These are phyloP conservation scores for Nephrotoma appendiculata DNA, from an alignment of 2,888 invertebrate genomes.

Conservation along the genomic window DNA sequence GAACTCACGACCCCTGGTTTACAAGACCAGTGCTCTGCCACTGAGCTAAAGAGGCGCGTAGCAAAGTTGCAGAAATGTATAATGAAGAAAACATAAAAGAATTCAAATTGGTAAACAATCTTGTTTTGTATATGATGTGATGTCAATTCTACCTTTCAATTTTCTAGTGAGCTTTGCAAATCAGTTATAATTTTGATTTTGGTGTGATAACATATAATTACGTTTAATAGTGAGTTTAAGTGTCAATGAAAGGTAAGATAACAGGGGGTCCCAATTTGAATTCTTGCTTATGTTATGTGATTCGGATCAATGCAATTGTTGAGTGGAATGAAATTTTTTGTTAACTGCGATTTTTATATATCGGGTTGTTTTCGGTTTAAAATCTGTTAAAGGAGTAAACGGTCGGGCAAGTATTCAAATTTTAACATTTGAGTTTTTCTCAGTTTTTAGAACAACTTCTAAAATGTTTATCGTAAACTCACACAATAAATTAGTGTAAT, in stretches of 20 bases:
- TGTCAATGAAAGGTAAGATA: background rate
- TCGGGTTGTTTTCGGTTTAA: too few species aligned
- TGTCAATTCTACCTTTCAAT: background rate
- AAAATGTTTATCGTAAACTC: too few species aligned
- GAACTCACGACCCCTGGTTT: constrained; percentile 23
- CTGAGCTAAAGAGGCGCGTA: constrained; percentile 20
- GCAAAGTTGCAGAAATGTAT: background rate
- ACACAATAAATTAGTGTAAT: too few species aligned
- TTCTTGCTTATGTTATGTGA: too few species aligned
- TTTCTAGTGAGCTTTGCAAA: background rate
- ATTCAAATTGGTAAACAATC: background rate
- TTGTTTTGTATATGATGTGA: background rate
- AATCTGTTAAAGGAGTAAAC: too few species aligned
- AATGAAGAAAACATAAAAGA: background rate
- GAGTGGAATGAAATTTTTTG: too few species aligned
- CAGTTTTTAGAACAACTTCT: too few species aligned
- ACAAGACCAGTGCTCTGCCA: constrained; percentile 23
- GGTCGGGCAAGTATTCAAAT: too few species aligned
- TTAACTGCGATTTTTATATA: too few species aligned
- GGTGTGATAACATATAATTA: background rate
- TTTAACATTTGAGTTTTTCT: too few species aligned
- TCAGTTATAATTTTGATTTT: background rate
- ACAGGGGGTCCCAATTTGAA: too few species aligned
- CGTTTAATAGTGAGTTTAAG: background rate
- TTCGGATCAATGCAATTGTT: too few species aligned